phyloP scores from a whole-genome alignment of 2,888 invertebrate genomes.

The Rhingia rostrata region DNA sequence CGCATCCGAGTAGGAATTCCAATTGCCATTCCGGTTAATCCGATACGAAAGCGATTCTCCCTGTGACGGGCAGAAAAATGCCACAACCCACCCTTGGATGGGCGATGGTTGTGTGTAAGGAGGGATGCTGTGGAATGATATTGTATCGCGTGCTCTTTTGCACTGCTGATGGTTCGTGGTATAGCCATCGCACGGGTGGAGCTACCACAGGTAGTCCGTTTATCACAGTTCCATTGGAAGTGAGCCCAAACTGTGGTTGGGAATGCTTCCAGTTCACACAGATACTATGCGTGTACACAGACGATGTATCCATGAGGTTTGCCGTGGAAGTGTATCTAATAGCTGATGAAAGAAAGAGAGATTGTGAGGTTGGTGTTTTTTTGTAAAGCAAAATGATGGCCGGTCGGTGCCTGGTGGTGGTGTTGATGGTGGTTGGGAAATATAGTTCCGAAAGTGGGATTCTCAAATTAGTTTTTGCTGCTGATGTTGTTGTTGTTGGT shows the following conservation, averaged over 20 bases:
- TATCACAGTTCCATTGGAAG: conserved; percentile 66
- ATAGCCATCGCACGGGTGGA: conserved; percentile 66
- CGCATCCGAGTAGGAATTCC: conserved; percentile 72
- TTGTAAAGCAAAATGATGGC: conserved; percentile 59
- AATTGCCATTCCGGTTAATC: conserved; percentile 73
- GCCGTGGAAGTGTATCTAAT: conserved; percentile 7
- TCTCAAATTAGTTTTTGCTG: conserved; percentile 58
- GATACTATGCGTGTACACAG: conserved; percentile 75
- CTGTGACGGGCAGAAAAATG: conserved; percentile 59
- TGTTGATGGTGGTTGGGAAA: conserved; percentile 7
- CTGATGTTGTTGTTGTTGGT: conserved; percentile 32
- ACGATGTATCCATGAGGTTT: conserved; percentile 43
- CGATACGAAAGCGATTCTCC: conserved; percentile 54
- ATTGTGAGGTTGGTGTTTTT: not conserved
- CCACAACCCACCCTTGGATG: conserved; percentile 73
- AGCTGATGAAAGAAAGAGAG: conserved; percentile 46
- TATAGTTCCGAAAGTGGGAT: conserved; percentile 52
- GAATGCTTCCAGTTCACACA: conserved; percentile 75
- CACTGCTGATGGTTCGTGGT: not conserved
- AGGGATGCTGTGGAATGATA: conserved; percentile 59
- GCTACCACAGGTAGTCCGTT: conserved; percentile 45
- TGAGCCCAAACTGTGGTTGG: conserved; percentile 17
- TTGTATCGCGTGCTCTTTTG: conserved; percentile 54
- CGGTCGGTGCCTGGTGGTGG: conserved; percentile 43
- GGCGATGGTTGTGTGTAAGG: conserved; percentile 6